These are phyloP conservation scores for Tragelaphus oryx DNA, from an alignment of 2,797 vertebrate genomes.

Conservation along the genomic window DNA sequence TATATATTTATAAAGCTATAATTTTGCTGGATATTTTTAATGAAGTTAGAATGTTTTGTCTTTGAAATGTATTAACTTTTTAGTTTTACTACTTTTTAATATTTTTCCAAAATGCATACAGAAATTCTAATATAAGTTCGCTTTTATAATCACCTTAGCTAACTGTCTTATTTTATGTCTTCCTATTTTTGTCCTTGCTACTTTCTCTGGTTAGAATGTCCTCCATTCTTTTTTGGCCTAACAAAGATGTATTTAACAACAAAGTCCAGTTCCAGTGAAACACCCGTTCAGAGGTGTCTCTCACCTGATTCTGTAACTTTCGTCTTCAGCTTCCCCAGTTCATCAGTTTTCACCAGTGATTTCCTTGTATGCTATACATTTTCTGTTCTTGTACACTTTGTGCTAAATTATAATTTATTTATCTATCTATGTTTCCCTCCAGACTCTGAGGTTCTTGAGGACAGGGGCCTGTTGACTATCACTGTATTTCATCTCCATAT, in stretches of 20 bases:
- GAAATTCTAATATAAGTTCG: background rate
- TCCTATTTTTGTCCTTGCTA: background rate
- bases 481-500: background rate
- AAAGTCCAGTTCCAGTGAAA: background rate
- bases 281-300: background rate
- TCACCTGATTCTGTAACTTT: background rate
- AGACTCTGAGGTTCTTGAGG: background rate
- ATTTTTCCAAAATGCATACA: background rate
- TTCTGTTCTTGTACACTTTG: background rate
- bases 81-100: background rate
- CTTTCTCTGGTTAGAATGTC: background rate
- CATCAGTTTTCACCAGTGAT: background rate
- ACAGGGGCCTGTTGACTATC: background rate
- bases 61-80: background rate
- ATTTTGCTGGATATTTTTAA: background rate
- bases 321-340: background rate
- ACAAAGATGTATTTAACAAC: background rate
- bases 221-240: background rate
- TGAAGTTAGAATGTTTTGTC: background rate
- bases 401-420: background rate
- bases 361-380: background rate
- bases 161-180: background rate
- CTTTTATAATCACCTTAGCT: background rate
- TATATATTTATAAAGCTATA: background rate
- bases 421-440: background rate